These are phyloP conservation scores for Centrocercus urophasianus DNA, from an alignment of 2,113 vertebrate species.

Conservation along the genomic window DNA sequence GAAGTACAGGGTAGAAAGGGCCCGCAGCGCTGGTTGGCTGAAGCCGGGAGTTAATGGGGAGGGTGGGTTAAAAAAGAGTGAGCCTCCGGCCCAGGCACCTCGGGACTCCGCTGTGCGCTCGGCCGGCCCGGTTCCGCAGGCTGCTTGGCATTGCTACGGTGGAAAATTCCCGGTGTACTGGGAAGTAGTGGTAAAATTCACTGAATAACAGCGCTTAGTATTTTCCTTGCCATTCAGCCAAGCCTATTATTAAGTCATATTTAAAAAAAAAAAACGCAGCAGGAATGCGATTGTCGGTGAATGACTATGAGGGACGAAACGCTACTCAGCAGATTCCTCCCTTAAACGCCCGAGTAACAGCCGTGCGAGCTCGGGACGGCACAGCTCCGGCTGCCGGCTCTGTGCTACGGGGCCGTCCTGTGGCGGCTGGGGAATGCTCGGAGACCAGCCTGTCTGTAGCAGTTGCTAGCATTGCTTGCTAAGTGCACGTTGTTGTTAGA, in stretches of 20 bases:
- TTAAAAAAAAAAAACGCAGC: neutral
- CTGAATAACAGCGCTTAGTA: slow-evolving; percentile 26
- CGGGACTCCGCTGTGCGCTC: neutral
- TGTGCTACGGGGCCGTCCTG: no score
- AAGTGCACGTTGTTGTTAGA: neutral
- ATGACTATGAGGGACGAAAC: slow-evolving; percentile 6
- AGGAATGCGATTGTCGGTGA: slow-evolving; percentile 36
- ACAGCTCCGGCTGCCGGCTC: neutral
- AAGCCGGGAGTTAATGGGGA: no score
- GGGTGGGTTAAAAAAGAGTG: neutral
- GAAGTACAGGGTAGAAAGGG: neutral
- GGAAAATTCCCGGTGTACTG: slow-evolving; percentile 33
- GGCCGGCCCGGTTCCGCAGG: neutral
- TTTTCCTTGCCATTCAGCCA: slow-evolving; percentile 60
- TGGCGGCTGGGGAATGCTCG: neutral
- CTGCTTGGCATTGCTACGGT: neutral
- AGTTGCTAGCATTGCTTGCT: neutral
- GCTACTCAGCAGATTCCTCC: slow-evolving; percentile 41
- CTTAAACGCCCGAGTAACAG: slow-evolving; percentile 1
- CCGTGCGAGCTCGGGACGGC: neutral
- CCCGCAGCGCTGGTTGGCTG: no score
- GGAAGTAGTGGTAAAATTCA: slow-evolving; percentile 29
- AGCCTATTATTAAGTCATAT: slow-evolving; percentile 42
- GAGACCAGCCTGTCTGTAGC: neutral
- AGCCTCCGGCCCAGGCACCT: no score